Conservation (phyloP, 2,797 vertebrate species). For the Apodemus agrarius region DNA sequence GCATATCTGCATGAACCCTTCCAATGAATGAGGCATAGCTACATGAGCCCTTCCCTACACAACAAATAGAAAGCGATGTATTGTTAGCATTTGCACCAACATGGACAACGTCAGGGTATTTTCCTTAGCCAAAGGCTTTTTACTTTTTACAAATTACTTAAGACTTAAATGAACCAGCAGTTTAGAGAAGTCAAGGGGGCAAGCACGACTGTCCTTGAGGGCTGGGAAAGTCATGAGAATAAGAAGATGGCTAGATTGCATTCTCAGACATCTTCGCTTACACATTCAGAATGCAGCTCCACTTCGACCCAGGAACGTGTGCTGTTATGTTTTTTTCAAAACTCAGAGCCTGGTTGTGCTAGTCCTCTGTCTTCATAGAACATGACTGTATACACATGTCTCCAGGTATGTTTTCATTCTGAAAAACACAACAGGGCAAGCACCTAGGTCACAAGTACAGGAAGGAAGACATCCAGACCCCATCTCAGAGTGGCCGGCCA, state of each 20-base stretch:
- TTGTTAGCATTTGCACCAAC: background rate
- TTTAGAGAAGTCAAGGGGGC: constrained; percentile 3
- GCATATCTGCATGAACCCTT: background rate
- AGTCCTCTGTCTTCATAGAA: background rate
- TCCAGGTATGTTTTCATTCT: background rate
- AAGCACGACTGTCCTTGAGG: background rate
- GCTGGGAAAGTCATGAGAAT: constrained; percentile 41
- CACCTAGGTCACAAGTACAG: no score
- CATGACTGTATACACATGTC: background rate
- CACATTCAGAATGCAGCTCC: background rate
- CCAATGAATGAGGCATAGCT: constrained; percentile 6
- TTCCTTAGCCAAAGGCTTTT: constrained; percentile 14
- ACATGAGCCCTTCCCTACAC: background rate
- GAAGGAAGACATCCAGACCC: no score
- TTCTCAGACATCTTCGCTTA: constrained; percentile 35
- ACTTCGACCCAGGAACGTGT: background rate
- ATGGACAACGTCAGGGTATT: background rate
- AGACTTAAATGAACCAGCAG: constrained; percentile 39
- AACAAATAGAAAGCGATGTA: background rate
- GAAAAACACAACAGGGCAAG: background rate
- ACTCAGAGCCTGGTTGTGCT: background rate
- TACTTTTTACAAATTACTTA: constrained; percentile 13
- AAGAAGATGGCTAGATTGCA: background rate
- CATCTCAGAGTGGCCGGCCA: no score
- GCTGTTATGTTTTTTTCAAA: constrained; percentile 9